These are phyloP conservation scores for Heliangelus exortis DNA, from an alignment of 2,797 vertebrate species.

Conservation along the genomic window DNA sequence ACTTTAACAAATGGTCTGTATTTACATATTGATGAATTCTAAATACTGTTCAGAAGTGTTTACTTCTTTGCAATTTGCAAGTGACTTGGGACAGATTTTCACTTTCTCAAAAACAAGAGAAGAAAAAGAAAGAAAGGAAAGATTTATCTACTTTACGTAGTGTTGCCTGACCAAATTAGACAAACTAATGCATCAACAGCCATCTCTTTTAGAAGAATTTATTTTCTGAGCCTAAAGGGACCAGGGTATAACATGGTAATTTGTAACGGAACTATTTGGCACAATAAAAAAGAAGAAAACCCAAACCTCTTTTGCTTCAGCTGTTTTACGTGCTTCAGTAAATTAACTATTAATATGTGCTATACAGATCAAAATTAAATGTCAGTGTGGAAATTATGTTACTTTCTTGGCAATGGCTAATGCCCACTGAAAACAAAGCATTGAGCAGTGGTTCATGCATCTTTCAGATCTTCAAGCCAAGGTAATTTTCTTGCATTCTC, in stretches of 20 bases:
- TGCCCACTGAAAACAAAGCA: background rate
- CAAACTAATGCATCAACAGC: background rate
- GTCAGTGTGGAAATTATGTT: background rate
- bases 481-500: background rate
- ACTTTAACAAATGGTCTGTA: conserved; percentile 27
- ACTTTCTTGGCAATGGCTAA: background rate
- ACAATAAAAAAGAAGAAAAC: background rate
- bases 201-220: background rate
- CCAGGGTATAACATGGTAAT: background rate
- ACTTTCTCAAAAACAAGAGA: background rate
- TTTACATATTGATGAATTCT: conserved; percentile 55
- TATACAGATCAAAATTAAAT: conserved; percentile 2
- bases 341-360: conserved; percentile 14
- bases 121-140: background rate
- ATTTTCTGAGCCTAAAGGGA: background rate
- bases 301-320: background rate
- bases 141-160: background rate
- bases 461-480: background rate
- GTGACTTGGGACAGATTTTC: background rate
- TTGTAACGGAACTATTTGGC: background rate
- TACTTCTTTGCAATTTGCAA: conserved; percentile 23
- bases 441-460: background rate
- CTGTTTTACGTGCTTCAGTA: background rate
- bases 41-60: conserved; percentile 34
- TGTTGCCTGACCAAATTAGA: conserved; percentile 5